phyloP scores from a whole-genome alignment of 2,797 vertebrate species.

The Aplochiton taeniatus region DNA sequence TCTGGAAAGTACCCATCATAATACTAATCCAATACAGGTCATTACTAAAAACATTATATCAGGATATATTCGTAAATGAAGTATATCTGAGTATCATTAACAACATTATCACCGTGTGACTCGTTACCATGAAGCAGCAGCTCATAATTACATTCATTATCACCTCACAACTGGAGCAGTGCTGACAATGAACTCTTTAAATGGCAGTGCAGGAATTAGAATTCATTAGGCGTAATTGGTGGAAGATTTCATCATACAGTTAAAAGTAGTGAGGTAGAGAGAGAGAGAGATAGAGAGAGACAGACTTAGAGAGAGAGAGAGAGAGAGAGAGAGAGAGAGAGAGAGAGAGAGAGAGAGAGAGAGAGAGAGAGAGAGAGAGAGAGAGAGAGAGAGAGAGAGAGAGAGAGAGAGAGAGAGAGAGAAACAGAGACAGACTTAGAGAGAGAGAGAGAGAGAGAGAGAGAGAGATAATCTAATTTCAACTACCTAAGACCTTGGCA shows the following conservation, averaged over 20 bases:
- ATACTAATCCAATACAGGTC: too few relatives aligned
- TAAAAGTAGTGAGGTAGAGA: constrained; percentile 17
- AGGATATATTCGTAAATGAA: too few relatives aligned
- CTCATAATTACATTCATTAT: constrained; percentile 36
- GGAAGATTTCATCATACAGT: constrained; percentile 58
- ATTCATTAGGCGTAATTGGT: constrained; percentile 51
- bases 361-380: background rate
- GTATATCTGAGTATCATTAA: too few relatives aligned
- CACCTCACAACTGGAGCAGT: constrained; percentile 39
- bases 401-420: background rate
- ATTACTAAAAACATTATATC: too few relatives aligned
- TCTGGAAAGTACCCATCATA: too few relatives aligned
- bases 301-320: constrained; percentile 17
- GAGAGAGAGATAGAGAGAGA: constrained; percentile 16
- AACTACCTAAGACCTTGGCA: constrained; percentile 51
- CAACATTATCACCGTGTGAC: background rate
- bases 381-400: constrained; percentile 15
- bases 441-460: constrained; percentile 11
- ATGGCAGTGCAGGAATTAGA: constrained; percentile 41
- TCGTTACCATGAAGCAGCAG: constrained; percentile 17
- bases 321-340: constrained; percentile 26
- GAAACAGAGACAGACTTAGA: too few relatives aligned
- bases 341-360: constrained; percentile 32
- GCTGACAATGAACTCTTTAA: constrained; percentile 40
- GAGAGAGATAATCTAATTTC: constrained; percentile 47